Evolutionary conservation across 2,113 vertebrate species (phyloP).

Genomic region (Pelobates fuscus): DNA sequence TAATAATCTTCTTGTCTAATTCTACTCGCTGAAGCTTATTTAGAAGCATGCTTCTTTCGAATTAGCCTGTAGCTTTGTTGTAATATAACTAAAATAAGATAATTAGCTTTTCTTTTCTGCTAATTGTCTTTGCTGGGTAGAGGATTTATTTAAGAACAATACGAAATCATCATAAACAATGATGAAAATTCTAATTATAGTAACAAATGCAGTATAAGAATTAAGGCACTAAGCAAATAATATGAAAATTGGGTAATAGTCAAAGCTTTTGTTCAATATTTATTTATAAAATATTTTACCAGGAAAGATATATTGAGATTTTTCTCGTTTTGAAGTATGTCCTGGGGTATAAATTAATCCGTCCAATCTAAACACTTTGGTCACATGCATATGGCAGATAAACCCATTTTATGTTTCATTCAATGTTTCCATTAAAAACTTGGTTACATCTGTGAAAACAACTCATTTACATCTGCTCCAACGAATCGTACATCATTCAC

Average conservation of each 20-base stretch:
- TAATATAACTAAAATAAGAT: background rate
- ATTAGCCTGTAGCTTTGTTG: background rate
- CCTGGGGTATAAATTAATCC: background rate
- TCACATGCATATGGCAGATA: background rate
- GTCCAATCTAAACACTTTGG: background rate
- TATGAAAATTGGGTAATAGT: too few species aligned
- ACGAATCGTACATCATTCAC: constrained; percentile 8
- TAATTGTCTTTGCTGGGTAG: too few species aligned
- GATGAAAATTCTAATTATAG: background rate
- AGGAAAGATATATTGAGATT: too few species aligned
- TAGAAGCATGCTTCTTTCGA: background rate
- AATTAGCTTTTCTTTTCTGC: background rate
- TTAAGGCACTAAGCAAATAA: background rate
- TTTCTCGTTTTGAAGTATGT: too few species aligned
- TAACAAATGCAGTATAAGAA: background rate
- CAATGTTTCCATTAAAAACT: background rate
- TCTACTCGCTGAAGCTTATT: background rate
- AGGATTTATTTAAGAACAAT: background rate
- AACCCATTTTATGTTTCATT: background rate
- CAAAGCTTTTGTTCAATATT: too few species aligned
- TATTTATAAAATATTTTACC: too few species aligned
- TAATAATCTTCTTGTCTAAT: constrained; percentile 18
- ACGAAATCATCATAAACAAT: background rate
- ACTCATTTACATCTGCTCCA: constrained; percentile 15
- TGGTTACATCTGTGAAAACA: constrained; percentile 22